Evolutionary conservation across 2,797 vertebrate species (phyloP).

Genomic region (Dallia pectoralis): DNA sequence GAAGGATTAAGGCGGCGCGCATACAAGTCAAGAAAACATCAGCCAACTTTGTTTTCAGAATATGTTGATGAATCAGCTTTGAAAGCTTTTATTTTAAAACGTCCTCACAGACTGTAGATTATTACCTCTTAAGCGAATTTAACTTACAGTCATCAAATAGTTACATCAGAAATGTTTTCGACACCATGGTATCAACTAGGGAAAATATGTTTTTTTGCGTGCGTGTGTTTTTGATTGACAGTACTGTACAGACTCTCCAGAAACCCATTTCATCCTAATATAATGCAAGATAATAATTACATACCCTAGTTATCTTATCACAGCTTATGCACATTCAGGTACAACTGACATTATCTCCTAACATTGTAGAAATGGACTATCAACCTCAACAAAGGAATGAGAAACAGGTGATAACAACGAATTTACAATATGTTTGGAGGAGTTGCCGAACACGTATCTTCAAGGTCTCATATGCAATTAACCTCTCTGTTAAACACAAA

Average conservation of each 20-base stretch:
- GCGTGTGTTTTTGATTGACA: neutral
- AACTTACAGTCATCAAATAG: neutral
- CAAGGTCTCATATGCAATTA: conserved; percentile 69
- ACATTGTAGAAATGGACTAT: conserved; percentile 60
- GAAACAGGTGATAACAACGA: conserved; percentile 11
- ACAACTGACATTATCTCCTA: conserved; percentile 65
- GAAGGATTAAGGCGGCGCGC: neutral
- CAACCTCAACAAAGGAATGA: conserved; percentile 34
- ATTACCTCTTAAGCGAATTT: neutral
- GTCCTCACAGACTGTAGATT: neutral
- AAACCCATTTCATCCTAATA: conserved; percentile 14
- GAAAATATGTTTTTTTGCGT: neutral
- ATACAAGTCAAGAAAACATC: conserved; percentile 3
- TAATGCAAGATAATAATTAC: conserved; percentile 43
- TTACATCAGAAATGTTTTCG: neutral
- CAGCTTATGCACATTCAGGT: conserved; percentile 49
- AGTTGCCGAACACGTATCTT: conserved; percentile 55
- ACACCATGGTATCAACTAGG: neutral
- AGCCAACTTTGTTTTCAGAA: neutral
- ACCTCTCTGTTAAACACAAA: conserved; percentile 61
- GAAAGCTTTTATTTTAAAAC: neutral
- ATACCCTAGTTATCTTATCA: conserved; percentile 56
- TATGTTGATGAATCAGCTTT: conserved; percentile 3
- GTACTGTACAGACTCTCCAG: conserved; percentile 4
- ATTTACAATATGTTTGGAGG: neutral